Evolutionary conservation across 1,140 invertebrate species (phyloP).

Genomic region (Ceratitis capitata): DNA sequence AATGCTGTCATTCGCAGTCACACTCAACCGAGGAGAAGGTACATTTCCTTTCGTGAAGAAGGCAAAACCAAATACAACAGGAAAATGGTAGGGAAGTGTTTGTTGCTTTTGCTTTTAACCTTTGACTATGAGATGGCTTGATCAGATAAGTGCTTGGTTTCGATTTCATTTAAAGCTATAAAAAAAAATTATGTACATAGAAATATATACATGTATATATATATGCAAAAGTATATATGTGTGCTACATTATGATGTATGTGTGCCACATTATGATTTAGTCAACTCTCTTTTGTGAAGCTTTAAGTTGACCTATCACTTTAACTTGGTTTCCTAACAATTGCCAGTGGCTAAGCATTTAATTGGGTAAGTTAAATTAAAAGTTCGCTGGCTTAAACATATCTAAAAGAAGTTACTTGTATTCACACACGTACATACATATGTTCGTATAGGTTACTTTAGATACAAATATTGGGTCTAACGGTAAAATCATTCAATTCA

Average conservation of each 20-base stretch:
- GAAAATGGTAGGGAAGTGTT: not conserved
- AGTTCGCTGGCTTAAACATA: not conserved
- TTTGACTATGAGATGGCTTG: not conserved
- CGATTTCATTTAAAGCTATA: not conserved
- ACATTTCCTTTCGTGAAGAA: not conserved
- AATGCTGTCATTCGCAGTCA: conserved; percentile 3
- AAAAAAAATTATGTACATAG: no score
- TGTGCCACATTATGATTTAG: not conserved
- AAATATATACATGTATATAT: not conserved
- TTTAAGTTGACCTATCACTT: not conserved
- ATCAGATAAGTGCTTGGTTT: not conserved
- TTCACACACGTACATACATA: no score
- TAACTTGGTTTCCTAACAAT: not conserved
- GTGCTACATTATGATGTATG: not conserved
- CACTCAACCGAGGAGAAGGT: not conserved
- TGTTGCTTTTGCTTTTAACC: not conserved
- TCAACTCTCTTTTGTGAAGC: no score
- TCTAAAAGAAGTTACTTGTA: no score
- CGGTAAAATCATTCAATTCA: no score
- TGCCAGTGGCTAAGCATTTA: not conserved
- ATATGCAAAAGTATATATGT: not conserved
- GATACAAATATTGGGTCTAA: no score
- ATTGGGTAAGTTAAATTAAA: not conserved
- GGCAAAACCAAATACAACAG: not conserved
- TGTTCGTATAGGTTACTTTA: no score